Conservation (phyloP, 2,113 vertebrate species). For the Recurvirostra avosetta region DNA sequence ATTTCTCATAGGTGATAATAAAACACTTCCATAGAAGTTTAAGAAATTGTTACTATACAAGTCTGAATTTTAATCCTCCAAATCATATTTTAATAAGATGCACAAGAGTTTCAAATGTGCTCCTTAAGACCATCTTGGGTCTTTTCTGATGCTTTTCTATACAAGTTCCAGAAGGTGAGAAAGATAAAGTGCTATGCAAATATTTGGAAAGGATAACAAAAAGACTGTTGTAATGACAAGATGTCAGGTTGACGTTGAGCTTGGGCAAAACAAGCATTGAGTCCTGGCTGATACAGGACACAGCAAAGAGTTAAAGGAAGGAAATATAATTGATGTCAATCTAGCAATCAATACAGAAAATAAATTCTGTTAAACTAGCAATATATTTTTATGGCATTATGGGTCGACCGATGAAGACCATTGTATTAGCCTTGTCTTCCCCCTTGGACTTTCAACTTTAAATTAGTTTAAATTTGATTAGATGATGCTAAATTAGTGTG, state of each 20-base stretch:
- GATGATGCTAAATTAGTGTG: background rate
- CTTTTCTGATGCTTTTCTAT: background rate
- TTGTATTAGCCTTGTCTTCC: background rate
- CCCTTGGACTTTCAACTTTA: background rate
- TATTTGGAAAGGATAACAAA: background rate
- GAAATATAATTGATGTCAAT: background rate
- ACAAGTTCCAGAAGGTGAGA: background rate
- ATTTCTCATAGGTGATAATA: background rate
- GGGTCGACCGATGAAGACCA: background rate
- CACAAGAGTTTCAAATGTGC: background rate
- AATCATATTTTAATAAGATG: background rate
- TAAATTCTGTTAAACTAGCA: background rate
- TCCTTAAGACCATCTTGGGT: background rate
- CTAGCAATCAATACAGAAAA: background rate
- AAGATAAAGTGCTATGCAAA: background rate
- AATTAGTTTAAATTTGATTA: background rate
- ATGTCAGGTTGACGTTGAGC: background rate
- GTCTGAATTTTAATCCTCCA: background rate
- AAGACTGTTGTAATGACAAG: background rate
- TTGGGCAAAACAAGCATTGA: background rate
- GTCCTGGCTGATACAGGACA: background rate
- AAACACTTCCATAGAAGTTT: background rate
- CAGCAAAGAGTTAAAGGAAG: background rate
- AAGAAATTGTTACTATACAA: background rate
- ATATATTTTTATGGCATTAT: background rate